Base-by-base conservation (phyloP, 2,797 vertebrate species). In the Caiman crocodilus region DNA sequence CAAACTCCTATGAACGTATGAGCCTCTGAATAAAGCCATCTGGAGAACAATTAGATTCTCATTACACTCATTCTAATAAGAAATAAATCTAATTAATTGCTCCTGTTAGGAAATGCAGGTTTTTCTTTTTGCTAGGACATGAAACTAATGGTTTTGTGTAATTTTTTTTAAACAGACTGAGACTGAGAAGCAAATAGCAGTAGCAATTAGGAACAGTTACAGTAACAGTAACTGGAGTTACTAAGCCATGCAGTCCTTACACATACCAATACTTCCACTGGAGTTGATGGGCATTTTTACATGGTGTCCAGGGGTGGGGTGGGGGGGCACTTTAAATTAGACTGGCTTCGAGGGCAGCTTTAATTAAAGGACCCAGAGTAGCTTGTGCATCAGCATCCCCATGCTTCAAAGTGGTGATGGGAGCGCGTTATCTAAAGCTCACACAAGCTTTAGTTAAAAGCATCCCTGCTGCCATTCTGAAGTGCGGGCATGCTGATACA, bases 111-210 rank as follows among this genome's bases (percentile, higher is more conserved):
- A 84, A 4, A 16, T 78, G 86, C 81, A 50, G 67, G 57, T 3
- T 84, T 86, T 79, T 82, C n/a, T 88, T 80, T 64, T 35, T 50
- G 13, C 30, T 7, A 13, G 73, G n/a, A 78, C 58, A 57, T 23
- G 17, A 90, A 79, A 74, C 4, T 76, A 60, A 58, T 0, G 0
- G 18, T 16, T 64, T 12, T 85, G 12, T 14, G 3, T 17, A 64
- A 35, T 82, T 85, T 92, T 79, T 79, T 50, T 71, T 65, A 79
- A 75, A 63, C 8, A 32, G 7, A 82, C 3, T 56, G 67, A 77
- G 56, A 42, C 32, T 57, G 28, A 82, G 75, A 90, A 71, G 9
- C 15, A 79, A 88, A 61, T 25, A 81, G 2, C 11, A 76, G 2
- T 14, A 69, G 88, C 9, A 60, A 77, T 80, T 13, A 82, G 30